Base-by-base conservation (phyloP, 2,888 invertebrate genomes). In the Hydriomena furcata region DNA sequence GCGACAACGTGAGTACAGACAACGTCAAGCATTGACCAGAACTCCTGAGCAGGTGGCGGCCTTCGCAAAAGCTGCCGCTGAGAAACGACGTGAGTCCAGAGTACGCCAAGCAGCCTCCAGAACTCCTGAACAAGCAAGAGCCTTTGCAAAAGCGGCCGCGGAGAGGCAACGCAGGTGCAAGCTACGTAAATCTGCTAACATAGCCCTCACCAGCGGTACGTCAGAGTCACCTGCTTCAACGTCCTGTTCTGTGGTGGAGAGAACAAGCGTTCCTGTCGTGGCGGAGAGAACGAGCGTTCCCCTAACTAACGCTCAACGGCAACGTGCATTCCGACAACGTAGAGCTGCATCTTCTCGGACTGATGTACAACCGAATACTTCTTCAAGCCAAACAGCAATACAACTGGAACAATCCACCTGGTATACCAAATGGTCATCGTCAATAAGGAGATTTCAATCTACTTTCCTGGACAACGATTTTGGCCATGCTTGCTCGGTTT, bases 401-500 rank as follows among this genome's bases (percentile, higher is more conserved):
- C 55, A 55, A 36, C 30, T 3, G 36, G 36, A 10, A 65, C 67
- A 67, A 64, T 60, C 60, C 13, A 64, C 60, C 36, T 66, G 64
- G 68, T 60, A 67, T 17, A 72, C 27, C 20, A 68, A 73, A 72
- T 71, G 70, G 71, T 0, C 60, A 23, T 63, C 54, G 3, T 66
- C 73, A 8, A 71, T 70, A 12, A 52, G n/a, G 56, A 68, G 66
- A 45, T 72, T 68, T 8, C 54, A 62, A 70, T 36, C 65, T n/a
- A 65, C 61, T 25, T 73, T 69, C 55, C 37, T 67, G 58, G 68
- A 66, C 56, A 75, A 73, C 55, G 67, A 68, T 17, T 76, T 73
- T 68, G 72, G 72, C 59, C 11, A 72, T 46, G 55, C 66, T 63
- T 76, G 73, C 12, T 65, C 67, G 5, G 65, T 78, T 48, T 77